Conservation (phyloP, 2,113 vertebrate genomes). For the Sturnus vulgaris region DNA sequence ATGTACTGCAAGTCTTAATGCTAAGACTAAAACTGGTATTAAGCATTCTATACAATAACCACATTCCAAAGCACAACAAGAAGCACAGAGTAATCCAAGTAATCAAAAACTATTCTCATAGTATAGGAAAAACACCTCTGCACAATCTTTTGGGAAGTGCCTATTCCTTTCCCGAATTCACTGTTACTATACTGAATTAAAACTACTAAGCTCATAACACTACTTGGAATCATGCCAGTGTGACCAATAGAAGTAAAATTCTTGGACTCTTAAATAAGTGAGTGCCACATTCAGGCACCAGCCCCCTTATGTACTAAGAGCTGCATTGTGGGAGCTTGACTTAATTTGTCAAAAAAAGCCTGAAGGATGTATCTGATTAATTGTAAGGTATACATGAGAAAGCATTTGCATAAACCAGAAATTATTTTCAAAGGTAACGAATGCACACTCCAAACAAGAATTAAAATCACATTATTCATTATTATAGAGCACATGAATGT, state of each 20-base stretch:
- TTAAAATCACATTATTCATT: background rate
- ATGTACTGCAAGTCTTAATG: background rate
- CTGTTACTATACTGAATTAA: background rate
- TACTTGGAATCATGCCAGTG: background rate
- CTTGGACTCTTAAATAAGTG: background rate
- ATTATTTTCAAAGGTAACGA: background rate
- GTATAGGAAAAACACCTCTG: background rate
- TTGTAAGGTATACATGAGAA: background rate
- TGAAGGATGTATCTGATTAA: background rate
- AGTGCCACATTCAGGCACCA: background rate
- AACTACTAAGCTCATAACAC: background rate
- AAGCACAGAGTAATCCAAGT: background rate
- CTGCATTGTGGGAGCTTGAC: background rate
- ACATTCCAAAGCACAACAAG: background rate
- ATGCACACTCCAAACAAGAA: background rate
- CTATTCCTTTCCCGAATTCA: background rate
- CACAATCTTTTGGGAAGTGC: background rate
- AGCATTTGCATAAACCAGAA: background rate
- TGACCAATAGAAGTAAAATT: background rate
- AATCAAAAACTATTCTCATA: background rate
- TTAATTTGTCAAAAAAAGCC: background rate
- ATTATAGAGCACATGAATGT: background rate
- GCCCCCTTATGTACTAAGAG: background rate
- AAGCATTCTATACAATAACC: background rate
- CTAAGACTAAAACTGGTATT: background rate